Conservation (phyloP, 1,140 invertebrate genomes). For the Zaprionus lachaisei region DNA sequence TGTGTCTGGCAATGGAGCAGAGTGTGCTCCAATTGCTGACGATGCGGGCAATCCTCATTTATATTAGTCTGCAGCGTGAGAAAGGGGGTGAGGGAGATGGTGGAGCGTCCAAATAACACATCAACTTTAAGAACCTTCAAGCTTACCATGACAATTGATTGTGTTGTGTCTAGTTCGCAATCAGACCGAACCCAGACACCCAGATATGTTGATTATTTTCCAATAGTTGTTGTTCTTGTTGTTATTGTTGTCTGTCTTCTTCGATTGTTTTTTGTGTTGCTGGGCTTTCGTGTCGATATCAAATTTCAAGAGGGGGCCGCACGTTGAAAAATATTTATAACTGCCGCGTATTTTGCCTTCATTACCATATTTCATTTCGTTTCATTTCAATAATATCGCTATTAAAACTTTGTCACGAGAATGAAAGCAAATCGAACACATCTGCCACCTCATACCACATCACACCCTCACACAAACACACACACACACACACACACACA, state of each 20-base stretch:
- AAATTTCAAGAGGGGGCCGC: conserved; percentile 26
- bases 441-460: neutral
- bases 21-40: conserved; percentile 66
- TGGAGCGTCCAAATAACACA: neutral
- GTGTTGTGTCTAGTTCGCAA: conserved; percentile 22
- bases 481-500: too few species aligned
- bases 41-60: conserved; percentile 66
- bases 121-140: conserved; percentile 1
- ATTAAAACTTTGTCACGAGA: conserved; percentile 84
- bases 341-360: conserved; percentile 65
- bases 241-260: conserved; percentile 12
- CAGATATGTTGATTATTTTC: conserved; percentile 35
- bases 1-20: conserved; percentile 66
- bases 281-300: conserved; percentile 50
- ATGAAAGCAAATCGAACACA: conserved; percentile 67
- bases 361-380: conserved; percentile 71
- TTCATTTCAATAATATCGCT: conserved; percentile 82
- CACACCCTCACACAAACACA: neutral
- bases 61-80: conserved; percentile 37
- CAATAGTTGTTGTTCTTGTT: conserved; percentile 13
- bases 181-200: conserved; percentile 33
- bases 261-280: conserved; percentile 47
- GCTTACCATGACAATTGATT: conserved; percentile 62
- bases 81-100: neutral
- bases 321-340: conserved; percentile 54